These are phyloP conservation scores for Erebia palarica DNA, from an alignment of 2,888 invertebrate species.

Conservation along the genomic window DNA sequence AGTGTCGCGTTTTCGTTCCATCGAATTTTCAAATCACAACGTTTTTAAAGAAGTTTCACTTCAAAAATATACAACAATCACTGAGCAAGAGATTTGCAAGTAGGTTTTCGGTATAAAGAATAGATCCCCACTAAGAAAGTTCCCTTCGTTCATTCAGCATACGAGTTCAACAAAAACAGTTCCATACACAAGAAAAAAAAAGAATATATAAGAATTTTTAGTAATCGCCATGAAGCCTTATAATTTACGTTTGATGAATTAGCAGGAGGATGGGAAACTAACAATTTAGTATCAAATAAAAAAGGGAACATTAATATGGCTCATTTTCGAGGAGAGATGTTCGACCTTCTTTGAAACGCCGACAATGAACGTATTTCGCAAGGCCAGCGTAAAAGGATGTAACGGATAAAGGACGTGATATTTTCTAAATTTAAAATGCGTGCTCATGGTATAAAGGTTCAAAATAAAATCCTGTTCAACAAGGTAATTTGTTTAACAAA, in stretches of 20 bases:
- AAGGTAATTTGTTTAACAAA: not conserved
- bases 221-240: slow-evolving; percentile 54
- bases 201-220: slow-evolving; percentile 7
- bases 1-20: too few species aligned
- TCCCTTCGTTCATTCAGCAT: too few species aligned
- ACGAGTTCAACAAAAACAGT: too few species aligned
- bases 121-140: too few species aligned
- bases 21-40: too few species aligned
- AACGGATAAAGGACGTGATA: slow-evolving; percentile 12
- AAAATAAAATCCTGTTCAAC: not conserved
- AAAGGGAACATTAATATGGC: slow-evolving; percentile 16
- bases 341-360: slow-evolving; percentile 24
- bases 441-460: not conserved
- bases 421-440: not conserved
- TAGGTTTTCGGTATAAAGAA: too few species aligned
- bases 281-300: slow-evolving; percentile 54
- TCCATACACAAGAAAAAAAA: not conserved
- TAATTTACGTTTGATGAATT: slow-evolving; percentile 75
- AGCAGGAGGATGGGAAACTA: slow-evolving; percentile 62
- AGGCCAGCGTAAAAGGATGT: slow-evolving; percentile 15
- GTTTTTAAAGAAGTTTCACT: too few species aligned
- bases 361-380: slow-evolving; percentile 13
- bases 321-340: slow-evolving; percentile 15
- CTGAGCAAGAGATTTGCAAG: too few species aligned
- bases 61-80: too few species aligned